Evolutionary conservation across 2,797 vertebrate species (phyloP).

Genomic region (Acipenser ruthenus): DNA sequence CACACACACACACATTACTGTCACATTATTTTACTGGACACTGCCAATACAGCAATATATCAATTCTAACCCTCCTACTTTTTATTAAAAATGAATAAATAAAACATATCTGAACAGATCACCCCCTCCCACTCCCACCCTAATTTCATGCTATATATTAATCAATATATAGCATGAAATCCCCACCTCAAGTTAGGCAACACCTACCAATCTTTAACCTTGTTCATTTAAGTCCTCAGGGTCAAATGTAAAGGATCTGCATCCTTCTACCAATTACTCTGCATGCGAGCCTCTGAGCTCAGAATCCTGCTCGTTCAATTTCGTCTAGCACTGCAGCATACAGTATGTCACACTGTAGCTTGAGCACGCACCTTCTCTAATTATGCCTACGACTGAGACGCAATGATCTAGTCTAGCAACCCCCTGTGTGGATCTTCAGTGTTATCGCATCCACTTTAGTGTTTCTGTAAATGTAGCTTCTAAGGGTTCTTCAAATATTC

Average conservation of each 20-base stretch:
- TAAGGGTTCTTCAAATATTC: not conserved
- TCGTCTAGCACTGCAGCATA: conserved; percentile 15
- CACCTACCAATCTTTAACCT: conserved; percentile 12
- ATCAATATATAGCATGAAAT: not conserved
- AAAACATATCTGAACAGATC: too few species aligned
- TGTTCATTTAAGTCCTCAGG: conserved; percentile 10
- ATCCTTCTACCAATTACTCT: conserved; percentile 28
- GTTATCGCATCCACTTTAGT: not conserved
- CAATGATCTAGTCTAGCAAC: not conserved
- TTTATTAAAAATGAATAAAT: too few species aligned
- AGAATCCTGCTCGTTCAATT: conserved; percentile 14
- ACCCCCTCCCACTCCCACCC: not conserved
- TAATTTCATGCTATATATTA: not conserved
- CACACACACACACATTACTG: conserved; percentile 5
- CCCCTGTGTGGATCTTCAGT: not conserved
- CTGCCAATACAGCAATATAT: too few species aligned
- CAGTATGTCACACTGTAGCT: conserved; percentile 14
- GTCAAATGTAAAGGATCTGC: conserved; percentile 26
- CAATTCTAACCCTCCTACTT: too few species aligned
- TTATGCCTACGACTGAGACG: conserved; percentile 7
- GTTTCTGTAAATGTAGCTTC: not conserved
- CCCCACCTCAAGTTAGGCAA: not conserved
- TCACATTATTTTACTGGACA: conserved; percentile 2
- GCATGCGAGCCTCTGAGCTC: conserved; percentile 15
- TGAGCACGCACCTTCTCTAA: conserved; percentile 16